A percentile compares a stretch with the other conserved stretches of the same genome.
phyloP scores from a whole-genome alignment of 2,113 vertebrate genomes.

The Clarias magur region DNA sequence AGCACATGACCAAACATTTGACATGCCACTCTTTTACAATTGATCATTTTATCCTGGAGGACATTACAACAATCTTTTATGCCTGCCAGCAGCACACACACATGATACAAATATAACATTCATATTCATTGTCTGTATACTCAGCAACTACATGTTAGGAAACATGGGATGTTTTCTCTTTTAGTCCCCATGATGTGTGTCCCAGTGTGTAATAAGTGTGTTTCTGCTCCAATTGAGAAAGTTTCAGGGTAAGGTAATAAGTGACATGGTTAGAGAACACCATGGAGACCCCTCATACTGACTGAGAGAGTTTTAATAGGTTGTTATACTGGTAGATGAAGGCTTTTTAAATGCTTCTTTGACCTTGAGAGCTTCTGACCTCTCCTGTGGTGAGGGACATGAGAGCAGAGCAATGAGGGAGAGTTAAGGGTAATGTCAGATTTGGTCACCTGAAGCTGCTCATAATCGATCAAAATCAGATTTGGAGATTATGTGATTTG shows the following conservation, averaged over 20 bases:
- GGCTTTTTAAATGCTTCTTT: conserved; percentile 50
- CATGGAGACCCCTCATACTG: conserved; percentile 24
- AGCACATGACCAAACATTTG: not conserved
- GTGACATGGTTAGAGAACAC: conserved; percentile 6
- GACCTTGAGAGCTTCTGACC: conserved; percentile 58
- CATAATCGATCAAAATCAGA: conserved; percentile 8
- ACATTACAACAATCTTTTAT: not conserved
- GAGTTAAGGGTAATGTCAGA: conserved; percentile 67
- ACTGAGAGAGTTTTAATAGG: conserved; percentile 40
- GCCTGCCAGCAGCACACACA: not conserved
- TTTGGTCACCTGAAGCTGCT: conserved; percentile 42
- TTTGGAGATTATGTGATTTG: not conserved
- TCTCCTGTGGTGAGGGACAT: conserved; percentile 60
- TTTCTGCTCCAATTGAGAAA: conserved; percentile 14
- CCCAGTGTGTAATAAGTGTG: not conserved
- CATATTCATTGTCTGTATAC: not conserved
- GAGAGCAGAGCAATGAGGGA: conserved; percentile 59
- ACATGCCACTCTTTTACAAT: not conserved
- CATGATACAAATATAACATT: conserved; percentile 20
- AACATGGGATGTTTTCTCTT: conserved; percentile 20
- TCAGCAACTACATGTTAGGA: conserved; percentile 12
- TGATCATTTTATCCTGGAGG: not conserved
- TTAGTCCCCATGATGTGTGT: not conserved
- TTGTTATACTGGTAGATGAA: conserved; percentile 44
- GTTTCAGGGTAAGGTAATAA: conserved; percentile 16